phyloP scores from a whole-genome alignment of 2,888 invertebrate genomes.

The Dusona sp. region DNA sequence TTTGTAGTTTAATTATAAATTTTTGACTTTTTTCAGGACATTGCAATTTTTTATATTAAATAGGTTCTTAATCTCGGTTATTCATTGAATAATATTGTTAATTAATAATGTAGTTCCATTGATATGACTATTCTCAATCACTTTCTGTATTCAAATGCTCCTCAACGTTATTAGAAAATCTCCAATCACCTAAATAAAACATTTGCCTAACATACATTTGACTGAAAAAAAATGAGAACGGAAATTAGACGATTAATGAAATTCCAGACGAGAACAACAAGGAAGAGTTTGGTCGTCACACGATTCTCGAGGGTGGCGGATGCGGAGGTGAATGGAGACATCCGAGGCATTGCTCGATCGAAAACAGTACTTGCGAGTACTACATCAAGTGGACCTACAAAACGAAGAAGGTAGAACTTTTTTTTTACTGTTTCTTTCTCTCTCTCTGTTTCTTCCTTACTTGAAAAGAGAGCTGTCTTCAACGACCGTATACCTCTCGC shows the following conservation, averaged over 20 bases:
- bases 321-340: conserved; percentile 93
- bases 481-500: conserved; percentile 39
- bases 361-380: conserved; percentile 91
- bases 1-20: no score
- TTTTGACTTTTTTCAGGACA: no score
- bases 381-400: conserved; percentile 92
- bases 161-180: neutral
- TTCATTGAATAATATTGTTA: neutral
- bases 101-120: neutral
- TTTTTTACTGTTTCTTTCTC: conserved; percentile 2
- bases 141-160: neutral
- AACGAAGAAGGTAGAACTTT: conserved; percentile 77
- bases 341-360: conserved; percentile 89
- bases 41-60: neutral
- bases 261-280: conserved; percentile 76
- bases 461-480: conserved; percentile 17
- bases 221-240: conserved; percentile 1
- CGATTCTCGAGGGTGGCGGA: conserved; percentile 84
- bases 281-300: conserved; percentile 71
- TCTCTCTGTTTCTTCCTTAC: neutral
- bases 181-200: neutral
- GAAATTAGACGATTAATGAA: conserved; percentile 65
- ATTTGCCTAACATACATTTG: neutral
- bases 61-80: neutral
- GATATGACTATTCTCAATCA: neutral